phyloP scores from a whole-genome alignment of 2,888 invertebrate species.

The Acleris sparsana region DNA sequence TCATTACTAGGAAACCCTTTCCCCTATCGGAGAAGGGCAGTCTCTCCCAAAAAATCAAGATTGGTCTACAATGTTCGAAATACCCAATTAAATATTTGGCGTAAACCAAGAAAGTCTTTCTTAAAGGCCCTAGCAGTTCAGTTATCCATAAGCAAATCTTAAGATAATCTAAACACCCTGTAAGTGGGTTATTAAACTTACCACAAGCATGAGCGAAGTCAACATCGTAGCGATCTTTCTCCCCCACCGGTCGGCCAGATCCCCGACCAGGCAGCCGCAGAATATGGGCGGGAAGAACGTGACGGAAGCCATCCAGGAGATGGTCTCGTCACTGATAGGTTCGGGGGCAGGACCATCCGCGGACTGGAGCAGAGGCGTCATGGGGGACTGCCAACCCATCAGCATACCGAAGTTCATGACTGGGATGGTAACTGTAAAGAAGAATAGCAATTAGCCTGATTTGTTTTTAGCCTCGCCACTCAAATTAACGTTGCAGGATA shows the following conservation, averaged over 20 bases:
- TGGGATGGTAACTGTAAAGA: conserved; percentile 77
- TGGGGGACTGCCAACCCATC: conserved; percentile 84
- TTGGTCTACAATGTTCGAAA: no score
- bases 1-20: no score
- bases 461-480: no score
- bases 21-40: no score
- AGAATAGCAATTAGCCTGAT: conserved; percentile 17
- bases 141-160: no score
- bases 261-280: conserved; percentile 81
- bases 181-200: conserved; percentile 53
- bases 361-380: conserved; percentile 78
- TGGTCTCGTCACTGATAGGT: conserved; percentile 74
- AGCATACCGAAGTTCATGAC: conserved; percentile 82
- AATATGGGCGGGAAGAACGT: conserved; percentile 82
- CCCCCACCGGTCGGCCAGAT: conserved; percentile 79
- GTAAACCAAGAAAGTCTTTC: no score
- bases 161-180: no score
- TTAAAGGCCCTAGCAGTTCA: no score
- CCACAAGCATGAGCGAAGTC: conserved; percentile 80
- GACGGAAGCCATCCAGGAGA: conserved; percentile 83
- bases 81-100: no score
- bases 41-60: no score
- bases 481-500: no score
- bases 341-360: conserved; percentile 73
- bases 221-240: conserved; percentile 79